Base-by-base conservation (phyloP, 2,113 vertebrate species). In the Calidris pugnax region DNA sequence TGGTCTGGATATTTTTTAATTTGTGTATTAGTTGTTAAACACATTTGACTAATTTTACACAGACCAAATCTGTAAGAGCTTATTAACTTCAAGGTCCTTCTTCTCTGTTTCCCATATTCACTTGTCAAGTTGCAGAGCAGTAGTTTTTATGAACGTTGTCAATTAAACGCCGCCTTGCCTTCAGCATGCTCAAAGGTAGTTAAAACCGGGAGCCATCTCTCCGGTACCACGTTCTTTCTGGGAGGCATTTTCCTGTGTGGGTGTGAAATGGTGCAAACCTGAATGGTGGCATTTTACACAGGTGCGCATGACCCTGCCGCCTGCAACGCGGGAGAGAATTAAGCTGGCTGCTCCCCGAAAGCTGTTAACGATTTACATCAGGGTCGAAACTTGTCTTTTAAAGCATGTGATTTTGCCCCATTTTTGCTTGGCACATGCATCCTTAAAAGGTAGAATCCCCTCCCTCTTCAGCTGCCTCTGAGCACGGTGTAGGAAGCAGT, bases 181-280 rank as follows among this genome's bases (percentile, higher is more conserved):
- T 89, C 47, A 59, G 32, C 1, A 4, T 35, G 30, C 64, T 80
- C 30, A n/a, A 33, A 7, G 1, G 16, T 24, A 41, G 84, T 18
- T 79, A 8, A 10, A 79, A 73, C 77, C 0, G 3, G 47, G 57
- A 5, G 12, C 0, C 0, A 21, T 66, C 41, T 85, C 67, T 60
- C 69, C 0, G 0, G 64, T 85, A 28, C 89, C 2, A 0, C 47
- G 71, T 43, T 94, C 64, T 81, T 93, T 68, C 88, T 86, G 82
- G 73, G 24, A 75, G 81, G 89, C 53, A 33, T 91, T 89, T 88
- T 41, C 82, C 87, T 83, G 82, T 86, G 94, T 97, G 96, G 97
- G 97, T 96, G 96, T 97, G 94, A 87, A 94, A 63, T 92, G 47
- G 77, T 94, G 89, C 95, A 95, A 97, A 96, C 97, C 95, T 97